Conservation (phyloP, 1,140 invertebrate genomes). For the Hycleus phaleratus region DNA sequence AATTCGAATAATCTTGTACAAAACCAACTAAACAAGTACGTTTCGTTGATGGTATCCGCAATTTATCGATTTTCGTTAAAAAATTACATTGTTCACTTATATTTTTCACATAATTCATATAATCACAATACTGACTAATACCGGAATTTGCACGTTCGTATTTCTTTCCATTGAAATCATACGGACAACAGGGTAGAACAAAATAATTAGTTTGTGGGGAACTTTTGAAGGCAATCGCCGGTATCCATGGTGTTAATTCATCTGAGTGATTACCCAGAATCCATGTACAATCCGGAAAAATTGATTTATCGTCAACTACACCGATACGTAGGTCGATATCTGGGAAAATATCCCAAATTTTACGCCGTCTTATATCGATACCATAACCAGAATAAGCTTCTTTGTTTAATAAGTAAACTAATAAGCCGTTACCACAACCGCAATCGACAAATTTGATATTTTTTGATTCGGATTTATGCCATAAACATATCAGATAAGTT, state of each 20-base stretch:
- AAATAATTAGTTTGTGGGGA: constrained; percentile 70
- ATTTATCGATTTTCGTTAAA: constrained; percentile 63
- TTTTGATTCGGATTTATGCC: constrained; percentile 51
- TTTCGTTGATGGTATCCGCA: constrained; percentile 95
- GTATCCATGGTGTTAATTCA: constrained; percentile 96
- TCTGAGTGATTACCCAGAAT: constrained; percentile 98
- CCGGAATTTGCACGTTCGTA: constrained; percentile 59
- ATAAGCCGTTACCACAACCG: constrained; percentile 93
- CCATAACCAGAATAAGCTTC: constrained; percentile 85
- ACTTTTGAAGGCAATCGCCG: constrained; percentile 76
- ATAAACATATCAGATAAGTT: constrained; percentile 78
- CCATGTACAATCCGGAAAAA: constrained; percentile 83
- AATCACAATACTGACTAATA: constrained; percentile 74
- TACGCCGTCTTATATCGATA: constrained; percentile 80
- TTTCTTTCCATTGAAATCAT: constrained; percentile 82
- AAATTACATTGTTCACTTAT: constrained; percentile 73
- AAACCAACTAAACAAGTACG: constrained; percentile 73
- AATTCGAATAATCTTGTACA: constrained; percentile 34
- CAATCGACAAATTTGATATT: constrained; percentile 81
- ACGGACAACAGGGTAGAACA: constrained; percentile 89
- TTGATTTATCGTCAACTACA: constrained; percentile 39
- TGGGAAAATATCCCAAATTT: constrained; percentile 83
- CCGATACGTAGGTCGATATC: constrained; percentile 41
- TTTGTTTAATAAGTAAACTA: constrained; percentile 78
- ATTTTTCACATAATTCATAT: constrained; percentile 67